phyloP scores from a whole-genome alignment of 2,888 invertebrate species.

The Allolobophora icterica region DNA sequence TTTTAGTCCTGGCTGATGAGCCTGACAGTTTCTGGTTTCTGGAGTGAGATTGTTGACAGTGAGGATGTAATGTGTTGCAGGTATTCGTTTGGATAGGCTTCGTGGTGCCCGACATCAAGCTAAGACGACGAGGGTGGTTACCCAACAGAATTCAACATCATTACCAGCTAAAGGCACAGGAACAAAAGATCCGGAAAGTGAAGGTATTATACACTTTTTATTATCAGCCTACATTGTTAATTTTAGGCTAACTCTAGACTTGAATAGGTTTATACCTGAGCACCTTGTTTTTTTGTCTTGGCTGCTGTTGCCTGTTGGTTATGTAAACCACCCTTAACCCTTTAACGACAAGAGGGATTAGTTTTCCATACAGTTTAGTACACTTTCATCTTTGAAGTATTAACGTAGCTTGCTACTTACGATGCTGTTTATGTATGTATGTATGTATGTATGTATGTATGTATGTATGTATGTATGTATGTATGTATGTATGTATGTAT shows the following conservation, averaged over 20 bases:
- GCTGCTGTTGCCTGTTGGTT: neutral
- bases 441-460: too few relatives aligned
- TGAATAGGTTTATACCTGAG: neutral
- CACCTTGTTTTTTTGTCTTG: neutral
- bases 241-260: neutral
- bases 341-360: too few relatives aligned
- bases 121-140: neutral
- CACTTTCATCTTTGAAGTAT: too few relatives aligned
- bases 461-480: too few relatives aligned
- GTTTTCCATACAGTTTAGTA: too few relatives aligned
- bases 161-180: neutral
- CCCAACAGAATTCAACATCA: neutral
- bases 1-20: neutral
- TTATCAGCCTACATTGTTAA: neutral
- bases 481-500: too few relatives aligned
- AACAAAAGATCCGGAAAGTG: neutral
- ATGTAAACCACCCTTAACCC: too few relatives aligned
- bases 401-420: too few relatives aligned
- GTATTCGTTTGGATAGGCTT: constrained; percentile 90
- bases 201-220: neutral
- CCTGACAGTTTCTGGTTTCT: neutral
- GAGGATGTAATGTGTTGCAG: constrained; percentile 51
- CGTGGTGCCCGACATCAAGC: constrained; percentile 89
- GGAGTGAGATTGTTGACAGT: neutral
- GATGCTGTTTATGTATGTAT: too few relatives aligned